phyloP scores from a whole-genome alignment of 2,888 invertebrate species.

The Drosophila kambysellisi region DNA sequence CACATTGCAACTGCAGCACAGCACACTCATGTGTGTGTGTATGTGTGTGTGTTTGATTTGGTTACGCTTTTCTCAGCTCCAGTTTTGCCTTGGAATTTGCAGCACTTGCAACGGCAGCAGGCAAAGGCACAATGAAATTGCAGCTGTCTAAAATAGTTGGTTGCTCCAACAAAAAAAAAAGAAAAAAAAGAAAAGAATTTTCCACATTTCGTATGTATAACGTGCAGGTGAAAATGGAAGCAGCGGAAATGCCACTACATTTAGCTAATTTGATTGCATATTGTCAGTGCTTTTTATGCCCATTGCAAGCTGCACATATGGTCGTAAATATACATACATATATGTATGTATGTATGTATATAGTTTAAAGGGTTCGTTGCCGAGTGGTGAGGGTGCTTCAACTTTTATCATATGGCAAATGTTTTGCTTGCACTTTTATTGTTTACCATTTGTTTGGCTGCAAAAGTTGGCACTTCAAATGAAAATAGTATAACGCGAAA shows the following conservation, averaged over 20 bases:
- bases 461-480: conserved; percentile 44
- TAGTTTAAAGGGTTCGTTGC: conserved; percentile 1
- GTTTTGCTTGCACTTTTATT: conserved; percentile 57
- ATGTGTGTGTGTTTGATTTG: neutral
- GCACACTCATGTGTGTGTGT: conserved; percentile 19
- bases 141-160: conserved; percentile 42
- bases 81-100: neutral
- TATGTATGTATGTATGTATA: neutral
- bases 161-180: neutral
- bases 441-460: conserved; percentile 50
- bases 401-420: conserved; percentile 73
- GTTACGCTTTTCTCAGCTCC: conserved; percentile 5
- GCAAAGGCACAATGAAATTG: conserved; percentile 46
- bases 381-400: conserved; percentile 23
- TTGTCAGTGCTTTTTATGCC: conserved; percentile 27
- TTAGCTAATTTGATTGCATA: conserved; percentile 66
- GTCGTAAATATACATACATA: neutral
- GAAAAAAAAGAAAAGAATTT: conserved; percentile 3
- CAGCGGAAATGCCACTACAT: conserved; percentile 55
- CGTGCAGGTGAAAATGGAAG: conserved; percentile 25
- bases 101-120: conserved; percentile 17
- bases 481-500: conserved; percentile 21
- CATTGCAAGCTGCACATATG: conserved; percentile 13
- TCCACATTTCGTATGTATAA: neutral
- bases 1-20: conserved; percentile 13